Conservation (phyloP, 1,140 invertebrate genomes). For the Delia radicum region DNA sequence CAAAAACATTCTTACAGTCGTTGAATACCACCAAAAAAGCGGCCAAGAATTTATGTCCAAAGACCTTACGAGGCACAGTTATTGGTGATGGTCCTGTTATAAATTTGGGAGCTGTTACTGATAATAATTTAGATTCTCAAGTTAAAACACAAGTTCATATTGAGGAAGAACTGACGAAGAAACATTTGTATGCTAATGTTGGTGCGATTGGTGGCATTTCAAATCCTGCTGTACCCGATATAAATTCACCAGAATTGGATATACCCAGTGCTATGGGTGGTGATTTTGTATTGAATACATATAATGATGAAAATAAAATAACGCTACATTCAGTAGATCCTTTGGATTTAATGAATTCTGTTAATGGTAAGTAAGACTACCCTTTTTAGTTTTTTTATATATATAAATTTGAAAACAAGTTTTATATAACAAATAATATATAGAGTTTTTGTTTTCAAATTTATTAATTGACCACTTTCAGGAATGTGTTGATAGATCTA, state of each 20-base stretch:
- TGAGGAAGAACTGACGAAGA: slow-evolving; percentile 36
- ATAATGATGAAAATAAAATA: slow-evolving; percentile 46
- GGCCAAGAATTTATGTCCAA: slow-evolving; percentile 54
- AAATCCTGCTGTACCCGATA: slow-evolving; percentile 7
- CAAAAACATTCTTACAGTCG: slow-evolving; percentile 72
- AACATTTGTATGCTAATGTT: slow-evolving; percentile 44
- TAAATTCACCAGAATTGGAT: slow-evolving; percentile 30
- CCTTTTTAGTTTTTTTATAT: background rate
- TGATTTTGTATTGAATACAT: slow-evolving; percentile 42
- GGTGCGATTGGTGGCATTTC: slow-evolving; percentile 19
- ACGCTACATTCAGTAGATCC: slow-evolving; percentile 46
- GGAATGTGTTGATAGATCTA: too few species aligned
- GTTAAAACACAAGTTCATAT: slow-evolving; percentile 32
- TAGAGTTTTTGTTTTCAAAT: too few species aligned
- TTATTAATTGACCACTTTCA: too few species aligned
- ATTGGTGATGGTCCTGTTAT: slow-evolving; percentile 23
- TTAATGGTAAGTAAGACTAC: slow-evolving; percentile 37
- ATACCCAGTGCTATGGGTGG: slow-evolving; percentile 33
- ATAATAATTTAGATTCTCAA: slow-evolving; percentile 1
- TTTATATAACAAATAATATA: too few species aligned
- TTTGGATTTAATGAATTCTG: slow-evolving; percentile 41
- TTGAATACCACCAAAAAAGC: slow-evolving; percentile 67
- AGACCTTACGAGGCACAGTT: slow-evolving; percentile 34
- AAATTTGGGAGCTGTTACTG: slow-evolving; percentile 28
- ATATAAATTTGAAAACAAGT: background rate